These are phyloP conservation scores for Drosophila mayaguana DNA, from an alignment of 2,888 invertebrate species.

Conservation along the genomic window DNA sequence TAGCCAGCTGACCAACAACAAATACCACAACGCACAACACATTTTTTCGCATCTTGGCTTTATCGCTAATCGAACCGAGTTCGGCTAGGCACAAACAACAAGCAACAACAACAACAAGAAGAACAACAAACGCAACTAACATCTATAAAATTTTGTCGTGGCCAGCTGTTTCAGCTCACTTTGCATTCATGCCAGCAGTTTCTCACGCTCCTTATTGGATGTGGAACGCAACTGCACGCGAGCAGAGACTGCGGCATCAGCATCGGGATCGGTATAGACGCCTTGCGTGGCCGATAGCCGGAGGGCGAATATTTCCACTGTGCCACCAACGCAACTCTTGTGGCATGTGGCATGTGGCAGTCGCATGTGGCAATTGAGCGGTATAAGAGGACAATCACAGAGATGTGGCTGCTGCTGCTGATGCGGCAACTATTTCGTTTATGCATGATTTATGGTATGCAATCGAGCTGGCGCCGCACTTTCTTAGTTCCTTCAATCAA, in stretches of 20 bases:
- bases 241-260: conserved; percentile 47
- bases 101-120: conserved; percentile 13
- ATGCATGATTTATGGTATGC: conserved; percentile 54
- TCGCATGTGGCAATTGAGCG: conserved; percentile 54
- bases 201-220: conserved; percentile 83
- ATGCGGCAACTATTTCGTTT: conserved; percentile 46
- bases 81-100: conserved; percentile 42
- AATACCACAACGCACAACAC: conserved; percentile 37
- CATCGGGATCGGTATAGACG: conserved; percentile 29
- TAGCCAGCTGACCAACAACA: conserved; percentile 38
- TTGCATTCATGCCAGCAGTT: conserved; percentile 75
- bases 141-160: conserved; percentile 73
- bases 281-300: conserved; percentile 69
- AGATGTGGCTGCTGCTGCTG: conserved; percentile 47
- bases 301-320: conserved; percentile 69
- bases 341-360: conserved; percentile 54
- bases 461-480: conserved; percentile 61
- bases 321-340: conserved; percentile 72
- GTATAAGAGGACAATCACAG: conserved; percentile 38
- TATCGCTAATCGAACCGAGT: conserved; percentile 72
- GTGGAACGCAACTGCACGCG: conserved; percentile 80
- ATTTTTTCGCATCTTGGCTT: conserved; percentile 72
- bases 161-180: conserved; percentile 61
- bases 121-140: conserved; percentile 46
- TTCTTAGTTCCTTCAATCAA: conserved; percentile 25